phyloP scores from a whole-genome alignment of 2,797 vertebrate genomes.

The Enteromius thamalakanensis region DNA sequence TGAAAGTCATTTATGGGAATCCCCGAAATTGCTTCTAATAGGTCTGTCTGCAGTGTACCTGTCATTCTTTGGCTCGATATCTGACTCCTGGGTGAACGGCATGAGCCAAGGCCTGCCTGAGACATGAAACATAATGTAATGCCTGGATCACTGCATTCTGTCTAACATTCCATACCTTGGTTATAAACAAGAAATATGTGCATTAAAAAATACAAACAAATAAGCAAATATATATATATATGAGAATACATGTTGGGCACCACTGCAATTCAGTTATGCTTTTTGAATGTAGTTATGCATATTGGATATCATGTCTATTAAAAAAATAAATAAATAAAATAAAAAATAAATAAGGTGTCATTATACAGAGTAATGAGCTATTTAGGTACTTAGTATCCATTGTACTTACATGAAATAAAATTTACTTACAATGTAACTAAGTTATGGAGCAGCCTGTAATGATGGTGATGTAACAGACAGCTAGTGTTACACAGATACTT shows the following conservation, averaged over 20 bases:
- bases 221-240: background rate
- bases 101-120: constrained; percentile 36
- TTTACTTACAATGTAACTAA: too few species aligned
- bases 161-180: background rate
- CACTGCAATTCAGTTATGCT: background rate
- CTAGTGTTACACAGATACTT: too few species aligned
- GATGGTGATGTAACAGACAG: too few species aligned
- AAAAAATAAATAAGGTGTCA: too few species aligned
- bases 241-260: constrained; percentile 27
- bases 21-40: constrained; percentile 67
- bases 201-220: too few species aligned
- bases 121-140: background rate
- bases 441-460: too few species aligned
- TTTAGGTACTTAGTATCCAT: too few species aligned
- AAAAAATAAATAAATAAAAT: too few species aligned
- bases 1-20: constrained; percentile 67
- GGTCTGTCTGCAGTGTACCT: constrained; percentile 60
- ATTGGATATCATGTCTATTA: too few species aligned
- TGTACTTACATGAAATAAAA: too few species aligned
- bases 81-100: constrained; percentile 24
- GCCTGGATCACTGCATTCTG: constrained; percentile 14
- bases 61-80: constrained; percentile 54
- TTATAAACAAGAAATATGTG: background rate
- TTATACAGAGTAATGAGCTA: too few species aligned
- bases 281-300: constrained; percentile 10